phyloP scores from a whole-genome alignment of 2,113 vertebrate species.

The Tamias sibiricus region DNA sequence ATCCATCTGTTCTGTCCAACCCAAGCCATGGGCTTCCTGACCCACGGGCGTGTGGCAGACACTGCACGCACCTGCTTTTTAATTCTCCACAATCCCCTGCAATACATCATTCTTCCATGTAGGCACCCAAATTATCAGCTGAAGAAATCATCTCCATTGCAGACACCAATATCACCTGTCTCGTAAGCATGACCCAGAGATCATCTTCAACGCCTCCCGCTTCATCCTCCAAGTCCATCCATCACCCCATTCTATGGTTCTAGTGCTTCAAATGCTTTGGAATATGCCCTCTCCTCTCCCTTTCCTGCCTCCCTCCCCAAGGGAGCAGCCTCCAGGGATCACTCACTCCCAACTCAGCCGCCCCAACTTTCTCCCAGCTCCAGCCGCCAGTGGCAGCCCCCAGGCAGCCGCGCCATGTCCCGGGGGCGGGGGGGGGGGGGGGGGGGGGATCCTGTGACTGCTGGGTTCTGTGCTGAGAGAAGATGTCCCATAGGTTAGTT shows the following conservation, averaged over 20 bases:
- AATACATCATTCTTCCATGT: not conserved
- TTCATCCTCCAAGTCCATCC: not conserved
- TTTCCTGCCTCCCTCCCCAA: not conserved
- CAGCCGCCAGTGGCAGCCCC: not conserved
- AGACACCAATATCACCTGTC: not conserved
- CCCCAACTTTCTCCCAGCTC: not conserved
- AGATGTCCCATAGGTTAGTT: not conserved
- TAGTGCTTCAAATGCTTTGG: not conserved
- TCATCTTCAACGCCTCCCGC: not conserved
- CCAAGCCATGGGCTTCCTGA: not conserved
- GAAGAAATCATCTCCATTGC: not conserved
- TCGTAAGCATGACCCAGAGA: not conserved
- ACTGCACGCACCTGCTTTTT: not conserved
- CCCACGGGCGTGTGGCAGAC: not conserved
- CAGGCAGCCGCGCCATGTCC: not conserved
- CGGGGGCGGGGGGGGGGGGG: too few species aligned
- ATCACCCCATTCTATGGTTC: not conserved
- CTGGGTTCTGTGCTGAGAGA: not conserved
- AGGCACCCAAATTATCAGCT: not conserved
- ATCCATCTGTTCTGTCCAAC: not conserved
- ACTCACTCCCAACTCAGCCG: not conserved
- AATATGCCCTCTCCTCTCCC: not conserved
- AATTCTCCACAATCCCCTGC: too few species aligned
- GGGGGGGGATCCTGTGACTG: too few species aligned
- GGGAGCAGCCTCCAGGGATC: not conserved